These are phyloP conservation scores for Meriones unguiculatus DNA, from an alignment of 2,113 vertebrate genomes.

Conservation along the genomic window DNA sequence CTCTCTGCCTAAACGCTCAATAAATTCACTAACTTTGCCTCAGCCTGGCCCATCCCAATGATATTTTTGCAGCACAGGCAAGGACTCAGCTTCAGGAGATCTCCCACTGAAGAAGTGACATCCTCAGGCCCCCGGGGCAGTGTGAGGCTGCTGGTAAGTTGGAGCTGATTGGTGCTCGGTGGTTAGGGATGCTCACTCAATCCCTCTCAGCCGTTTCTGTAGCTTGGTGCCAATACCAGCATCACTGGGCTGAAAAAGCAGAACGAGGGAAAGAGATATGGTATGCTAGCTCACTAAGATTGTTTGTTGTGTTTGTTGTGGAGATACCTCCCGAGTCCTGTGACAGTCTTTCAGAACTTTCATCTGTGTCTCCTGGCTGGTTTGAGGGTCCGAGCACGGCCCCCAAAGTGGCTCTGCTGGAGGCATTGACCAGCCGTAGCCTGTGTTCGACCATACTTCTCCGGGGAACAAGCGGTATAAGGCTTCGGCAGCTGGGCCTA, in stretches of 20 bases:
- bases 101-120: neutral
- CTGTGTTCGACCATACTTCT: neutral
- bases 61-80: neutral
- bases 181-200: neutral
- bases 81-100: neutral
- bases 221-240: neutral
- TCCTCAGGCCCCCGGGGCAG: neutral
- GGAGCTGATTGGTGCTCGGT: neutral
- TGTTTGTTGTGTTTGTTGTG: neutral
- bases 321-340: neutral
- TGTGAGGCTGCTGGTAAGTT: neutral
- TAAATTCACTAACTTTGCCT: neutral
- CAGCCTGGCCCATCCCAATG: neutral
- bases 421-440: neutral
- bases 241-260: neutral
- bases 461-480: neutral
- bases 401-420: neutral
- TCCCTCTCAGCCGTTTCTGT: constrained; percentile 17
- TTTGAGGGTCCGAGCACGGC: neutral
- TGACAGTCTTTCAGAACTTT: neutral
- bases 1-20: neutral
- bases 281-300: neutral
- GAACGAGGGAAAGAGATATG: neutral
- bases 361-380: neutral
- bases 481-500: neutral